Percentiles rank a stretch among this genome's conserved stretches.
Conservation (phyloP, 2,113 vertebrate species). For the Corythoichthys intestinalis region DNA sequence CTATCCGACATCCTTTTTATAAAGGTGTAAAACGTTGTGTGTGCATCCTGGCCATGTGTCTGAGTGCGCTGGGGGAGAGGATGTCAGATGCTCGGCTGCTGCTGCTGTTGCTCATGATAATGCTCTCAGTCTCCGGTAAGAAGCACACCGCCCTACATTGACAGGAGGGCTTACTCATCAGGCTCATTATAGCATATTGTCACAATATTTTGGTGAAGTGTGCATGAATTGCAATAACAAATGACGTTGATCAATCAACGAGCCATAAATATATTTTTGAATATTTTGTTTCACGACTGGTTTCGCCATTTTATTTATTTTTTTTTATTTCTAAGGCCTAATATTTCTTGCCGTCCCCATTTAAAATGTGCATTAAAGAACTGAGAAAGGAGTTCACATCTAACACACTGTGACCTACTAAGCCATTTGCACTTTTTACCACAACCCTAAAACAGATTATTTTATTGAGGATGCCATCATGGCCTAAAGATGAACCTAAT, state of each 20-base stretch:
- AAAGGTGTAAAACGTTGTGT: slow-evolving; percentile 1
- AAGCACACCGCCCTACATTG: slow-evolving; percentile 12
- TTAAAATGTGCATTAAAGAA: neutral
- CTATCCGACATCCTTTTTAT: neutral
- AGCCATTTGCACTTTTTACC: neutral
- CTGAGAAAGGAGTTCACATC: neutral
- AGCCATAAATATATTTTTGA: neutral
- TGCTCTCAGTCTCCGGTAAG: slow-evolving; percentile 62
- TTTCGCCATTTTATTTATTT: neutral
- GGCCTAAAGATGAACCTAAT: neutral
- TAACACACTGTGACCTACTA: neutral
- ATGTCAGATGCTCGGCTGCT: slow-evolving; percentile 41
- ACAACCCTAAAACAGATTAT: neutral
- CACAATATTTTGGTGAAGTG: neutral
- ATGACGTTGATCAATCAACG: neutral
- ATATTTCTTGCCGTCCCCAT: too few relatives aligned
- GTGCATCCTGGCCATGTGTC: slow-evolving; percentile 38
- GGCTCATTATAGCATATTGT: neutral
- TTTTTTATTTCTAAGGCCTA: neutral
- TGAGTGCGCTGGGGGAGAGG: slow-evolving; percentile 31
- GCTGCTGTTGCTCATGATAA: slow-evolving; percentile 41
- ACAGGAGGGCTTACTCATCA: neutral
- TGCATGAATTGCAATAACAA: neutral
- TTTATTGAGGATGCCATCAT: neutral
- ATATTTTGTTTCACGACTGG: neutral